Conservation (phyloP, 2,888 invertebrate species). For the Pollenia labialis region DNA sequence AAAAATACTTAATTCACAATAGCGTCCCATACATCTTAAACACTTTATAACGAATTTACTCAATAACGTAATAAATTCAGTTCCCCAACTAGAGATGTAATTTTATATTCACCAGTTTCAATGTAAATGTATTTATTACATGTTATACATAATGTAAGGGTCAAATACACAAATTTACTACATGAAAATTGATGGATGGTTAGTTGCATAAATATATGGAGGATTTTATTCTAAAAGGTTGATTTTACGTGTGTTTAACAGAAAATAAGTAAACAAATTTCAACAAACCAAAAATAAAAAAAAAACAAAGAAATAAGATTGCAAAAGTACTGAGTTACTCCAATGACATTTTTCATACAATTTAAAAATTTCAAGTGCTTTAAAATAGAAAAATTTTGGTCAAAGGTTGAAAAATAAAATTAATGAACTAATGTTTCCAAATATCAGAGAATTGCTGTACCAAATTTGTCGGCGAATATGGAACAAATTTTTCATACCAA, state of each 20-base stretch:
- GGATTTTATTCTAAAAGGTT: conserved; percentile 22
- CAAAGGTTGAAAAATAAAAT: no score
- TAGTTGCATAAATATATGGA: conserved; percentile 7
- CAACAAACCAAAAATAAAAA: conserved; percentile 11
- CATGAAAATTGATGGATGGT: conserved; percentile 54
- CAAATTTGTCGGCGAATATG: no score
- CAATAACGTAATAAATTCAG: conserved; percentile 18
- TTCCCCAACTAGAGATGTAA: background rate
- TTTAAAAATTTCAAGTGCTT: no score
- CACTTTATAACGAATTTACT: conserved; percentile 20
- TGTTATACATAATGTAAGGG: conserved; percentile 26
- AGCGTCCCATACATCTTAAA: background rate
- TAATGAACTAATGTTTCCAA: no score
- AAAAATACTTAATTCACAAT: no score
- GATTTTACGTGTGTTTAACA: conserved; percentile 32
- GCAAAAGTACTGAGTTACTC: no score
- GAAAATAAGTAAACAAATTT: background rate
- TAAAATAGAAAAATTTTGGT: no score
- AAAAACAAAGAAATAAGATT: no score
- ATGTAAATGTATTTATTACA: conserved; percentile 32
- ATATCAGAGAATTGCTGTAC: no score
- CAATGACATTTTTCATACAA: no score
- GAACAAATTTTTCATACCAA: no score
- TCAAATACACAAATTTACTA: conserved; percentile 62
- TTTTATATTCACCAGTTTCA: background rate